Base-by-base conservation (phyloP, 1,140 invertebrate genomes). In the Pissodes strobi region DNA sequence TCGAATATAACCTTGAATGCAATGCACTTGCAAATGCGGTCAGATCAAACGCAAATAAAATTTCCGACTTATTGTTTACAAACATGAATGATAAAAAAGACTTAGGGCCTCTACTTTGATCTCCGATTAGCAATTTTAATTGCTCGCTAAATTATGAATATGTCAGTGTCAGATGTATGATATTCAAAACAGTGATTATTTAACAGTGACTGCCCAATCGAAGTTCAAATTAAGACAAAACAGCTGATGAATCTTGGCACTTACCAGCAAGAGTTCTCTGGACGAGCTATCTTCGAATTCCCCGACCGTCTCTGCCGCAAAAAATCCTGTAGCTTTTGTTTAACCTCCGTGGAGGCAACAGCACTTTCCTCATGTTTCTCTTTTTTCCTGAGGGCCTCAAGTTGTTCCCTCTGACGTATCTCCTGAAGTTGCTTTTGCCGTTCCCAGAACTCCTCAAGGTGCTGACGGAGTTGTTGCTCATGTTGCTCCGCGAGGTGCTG, bases 311-410 rank as follows among this genome's bases (percentile, higher is more conserved):
- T 66, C 61, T 78, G 76, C 52, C 74, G 63, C 38, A 78, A 65
- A 62, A 78, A 78, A 51, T 69, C 90, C 85, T 91, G 90, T 71
- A 98, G 83, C 72, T 93, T 92, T 81, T 95, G 93, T 80, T 98
- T 98, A 68, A 98, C 95, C 81, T 97, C 94, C 10, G 91, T 90
- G 57, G 94, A 97, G 38, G 95, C 94, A 66, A 95, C 89, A 17
- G 95, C 95, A 82, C 94, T 96, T 80, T 95, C 92, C 79, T 95
- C 92, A 76, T 95, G 90, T 76, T 93, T 93, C 72, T 93, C 91
- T 79, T 95, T 95, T 79, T 96, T 95, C 69, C 92, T 89, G 49
- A 95, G 81, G 15, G 89, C 87, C 71, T 94, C 90, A 58, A 93
- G 81, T 65, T 89, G 82, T 74, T 93, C 90, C 51, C 92, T 85